A percentile compares a stretch with the other conserved stretches of the same genome.
These are phyloP conservation scores for Gymnothorax reevesii DNA, from an alignment of 2,797 vertebrate species.

Conservation along the genomic window DNA sequence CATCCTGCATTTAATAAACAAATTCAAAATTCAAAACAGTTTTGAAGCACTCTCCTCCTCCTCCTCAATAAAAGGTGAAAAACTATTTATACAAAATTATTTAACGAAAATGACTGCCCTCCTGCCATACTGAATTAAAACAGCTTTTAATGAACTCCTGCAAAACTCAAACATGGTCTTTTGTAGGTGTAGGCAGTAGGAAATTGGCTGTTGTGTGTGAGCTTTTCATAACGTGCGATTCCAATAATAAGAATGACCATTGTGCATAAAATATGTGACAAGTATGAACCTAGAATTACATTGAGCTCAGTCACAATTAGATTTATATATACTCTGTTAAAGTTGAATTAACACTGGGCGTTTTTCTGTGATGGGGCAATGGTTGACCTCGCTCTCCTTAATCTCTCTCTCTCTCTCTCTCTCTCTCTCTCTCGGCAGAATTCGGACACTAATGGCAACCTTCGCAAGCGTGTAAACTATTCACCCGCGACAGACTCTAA, in stretches of 20 bases:
- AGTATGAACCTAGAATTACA: too few relatives aligned
- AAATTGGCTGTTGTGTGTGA: not conserved
- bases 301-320: too few relatives aligned
- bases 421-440: constrained; percentile 70
- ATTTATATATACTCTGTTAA: too few relatives aligned
- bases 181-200: not conserved
- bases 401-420: constrained; percentile 10
- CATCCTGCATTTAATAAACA: not conserved
- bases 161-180: not conserved
- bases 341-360: too few relatives aligned
- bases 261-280: too few relatives aligned
- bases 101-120: not conserved
- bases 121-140: not conserved
- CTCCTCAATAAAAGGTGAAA: too few relatives aligned
- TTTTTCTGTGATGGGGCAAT: too few relatives aligned
- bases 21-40: not conserved
- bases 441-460: constrained; percentile 85
- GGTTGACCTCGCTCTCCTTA: too few relatives aligned
- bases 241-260: too few relatives aligned
- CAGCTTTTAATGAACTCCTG: not conserved
- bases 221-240: too few relatives aligned
- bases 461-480: constrained; percentile 88
- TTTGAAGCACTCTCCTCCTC: constrained; percentile 50
- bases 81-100: not conserved
- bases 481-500: constrained; percentile 74